Conservation (phyloP, 2,888 invertebrate genomes). For the Agriopis aurantiaria region DNA sequence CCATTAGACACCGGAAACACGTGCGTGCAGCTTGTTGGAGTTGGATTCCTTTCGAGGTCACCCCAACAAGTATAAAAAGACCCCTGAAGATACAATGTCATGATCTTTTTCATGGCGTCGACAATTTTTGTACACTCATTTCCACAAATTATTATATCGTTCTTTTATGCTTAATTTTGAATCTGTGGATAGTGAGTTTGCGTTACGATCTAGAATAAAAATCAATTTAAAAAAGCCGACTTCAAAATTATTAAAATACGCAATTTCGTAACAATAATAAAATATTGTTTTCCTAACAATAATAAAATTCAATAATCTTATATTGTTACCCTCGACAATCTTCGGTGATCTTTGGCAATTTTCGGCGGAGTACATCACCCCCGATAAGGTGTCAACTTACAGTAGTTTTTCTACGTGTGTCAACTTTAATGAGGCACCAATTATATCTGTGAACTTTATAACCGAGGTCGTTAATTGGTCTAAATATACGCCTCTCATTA, state of each 20-base stretch:
- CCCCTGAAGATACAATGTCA: neutral
- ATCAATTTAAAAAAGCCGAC: too few species aligned
- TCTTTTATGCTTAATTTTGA: too few species aligned
- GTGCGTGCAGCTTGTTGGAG: constrained; percentile 70
- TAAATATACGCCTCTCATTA: constrained; percentile 32
- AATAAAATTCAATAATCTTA: too few species aligned
- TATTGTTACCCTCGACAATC: too few species aligned
- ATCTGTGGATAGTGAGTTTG: too few species aligned
- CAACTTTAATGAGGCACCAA: constrained; percentile 31
- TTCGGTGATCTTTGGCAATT: too few species aligned
- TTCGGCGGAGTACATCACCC: neutral
- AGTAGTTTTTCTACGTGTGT: constrained; percentile 28
- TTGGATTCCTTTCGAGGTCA: constrained; percentile 55
- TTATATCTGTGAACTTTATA: constrained; percentile 34
- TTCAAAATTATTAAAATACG: too few species aligned
- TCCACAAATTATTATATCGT: neutral
- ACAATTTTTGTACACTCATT: neutral
- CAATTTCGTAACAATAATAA: too few species aligned
- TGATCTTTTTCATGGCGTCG: neutral
- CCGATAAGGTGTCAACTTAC: constrained; percentile 40
- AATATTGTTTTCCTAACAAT: too few species aligned
- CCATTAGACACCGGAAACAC: constrained; percentile 76
- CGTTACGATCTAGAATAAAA: too few species aligned
- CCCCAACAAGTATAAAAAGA: constrained; percentile 37
- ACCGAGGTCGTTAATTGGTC: constrained; percentile 28